Percentiles rank a stretch among this genome's conserved stretches.
These are phyloP conservation scores for Pteronotus mesoamericanus DNA, from an alignment of 2,797 vertebrate genomes.

Conservation along the genomic window DNA sequence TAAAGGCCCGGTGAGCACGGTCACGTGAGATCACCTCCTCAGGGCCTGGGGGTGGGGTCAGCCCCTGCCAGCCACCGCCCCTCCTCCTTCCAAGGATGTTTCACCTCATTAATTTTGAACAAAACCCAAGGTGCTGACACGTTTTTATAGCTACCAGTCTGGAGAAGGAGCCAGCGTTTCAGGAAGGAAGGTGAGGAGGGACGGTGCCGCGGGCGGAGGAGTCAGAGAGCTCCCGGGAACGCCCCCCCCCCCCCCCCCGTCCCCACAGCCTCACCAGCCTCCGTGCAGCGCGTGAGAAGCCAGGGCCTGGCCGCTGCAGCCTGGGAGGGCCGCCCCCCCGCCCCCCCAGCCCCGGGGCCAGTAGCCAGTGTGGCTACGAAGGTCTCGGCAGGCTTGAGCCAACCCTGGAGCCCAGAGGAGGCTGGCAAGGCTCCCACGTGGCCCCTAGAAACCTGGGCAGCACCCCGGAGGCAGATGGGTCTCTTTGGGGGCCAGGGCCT, in stretches of 20 bases:
- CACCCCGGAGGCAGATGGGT: neutral
- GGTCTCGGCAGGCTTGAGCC: neutral
- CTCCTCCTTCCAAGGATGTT: slow-evolving; percentile 74
- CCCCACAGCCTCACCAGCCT: slow-evolving; percentile 56
- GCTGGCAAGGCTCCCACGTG: neutral
- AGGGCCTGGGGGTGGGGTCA: neutral
- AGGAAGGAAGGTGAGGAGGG: neutral
- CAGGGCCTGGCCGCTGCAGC: slow-evolving; percentile 19
- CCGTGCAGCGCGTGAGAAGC: slow-evolving; percentile 52
- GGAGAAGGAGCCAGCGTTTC: slow-evolving; percentile 65
- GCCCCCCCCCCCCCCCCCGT: too few relatives aligned
- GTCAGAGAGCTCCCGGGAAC: too few relatives aligned
- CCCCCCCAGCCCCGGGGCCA: neutral
- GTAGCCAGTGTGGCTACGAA: neutral
- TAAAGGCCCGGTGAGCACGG: neutral
- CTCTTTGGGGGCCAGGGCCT: neutral
- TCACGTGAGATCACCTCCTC: fast-evolving
- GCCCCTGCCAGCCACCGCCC: slow-evolving; percentile 67
- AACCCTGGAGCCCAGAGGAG: neutral
- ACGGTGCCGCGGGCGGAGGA: neutral
- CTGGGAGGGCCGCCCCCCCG: slow-evolving; percentile 34
- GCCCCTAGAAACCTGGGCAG: neutral
- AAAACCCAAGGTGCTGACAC: slow-evolving; percentile 75
- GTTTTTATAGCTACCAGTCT: slow-evolving; percentile 73
- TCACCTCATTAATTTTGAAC: slow-evolving; percentile 79